phyloP scores from a whole-genome alignment of 2,888 invertebrate species.

The Eupithecia subfuscata region DNA sequence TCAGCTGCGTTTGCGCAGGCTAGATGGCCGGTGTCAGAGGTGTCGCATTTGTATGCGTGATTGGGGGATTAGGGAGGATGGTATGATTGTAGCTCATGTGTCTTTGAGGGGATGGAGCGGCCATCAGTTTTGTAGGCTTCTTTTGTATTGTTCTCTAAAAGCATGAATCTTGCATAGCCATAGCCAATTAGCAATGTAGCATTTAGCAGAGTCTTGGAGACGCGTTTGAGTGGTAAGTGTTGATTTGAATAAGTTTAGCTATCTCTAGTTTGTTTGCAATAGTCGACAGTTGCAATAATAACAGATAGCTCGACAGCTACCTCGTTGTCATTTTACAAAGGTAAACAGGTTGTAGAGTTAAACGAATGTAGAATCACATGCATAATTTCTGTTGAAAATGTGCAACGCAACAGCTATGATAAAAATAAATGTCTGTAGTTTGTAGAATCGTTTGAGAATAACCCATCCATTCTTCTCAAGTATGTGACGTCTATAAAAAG shows the following conservation, averaged over 20 bases:
- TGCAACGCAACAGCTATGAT: too few relatives aligned
- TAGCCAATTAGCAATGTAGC: too few relatives aligned
- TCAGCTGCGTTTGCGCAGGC: conserved; percentile 38
- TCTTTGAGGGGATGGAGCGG: background rate
- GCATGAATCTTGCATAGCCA: too few relatives aligned
- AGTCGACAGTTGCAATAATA: background rate
- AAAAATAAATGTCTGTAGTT: background rate
- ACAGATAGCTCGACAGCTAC: background rate
- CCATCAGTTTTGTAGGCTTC: background rate
- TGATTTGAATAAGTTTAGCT: background rate
- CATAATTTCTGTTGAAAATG: too few relatives aligned
- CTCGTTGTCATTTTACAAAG: too few relatives aligned
- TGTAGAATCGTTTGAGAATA: conserved; percentile 38
- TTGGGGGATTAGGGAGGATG: conserved; percentile 55
- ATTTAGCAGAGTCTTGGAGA: background rate
- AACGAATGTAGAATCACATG: too few relatives aligned
- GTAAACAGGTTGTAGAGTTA: too few relatives aligned
- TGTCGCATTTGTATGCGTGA: conserved; percentile 40
- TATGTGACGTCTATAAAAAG: conserved; percentile 29
- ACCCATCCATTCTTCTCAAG: conserved; percentile 47
- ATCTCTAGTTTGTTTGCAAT: background rate
- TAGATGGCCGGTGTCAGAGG: conserved; percentile 38
- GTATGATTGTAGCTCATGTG: background rate
- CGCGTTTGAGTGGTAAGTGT: background rate
- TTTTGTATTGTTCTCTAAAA: background rate